Base-by-base conservation (phyloP, 1,140 invertebrate species). In the Himalopsyche phryganea region DNA sequence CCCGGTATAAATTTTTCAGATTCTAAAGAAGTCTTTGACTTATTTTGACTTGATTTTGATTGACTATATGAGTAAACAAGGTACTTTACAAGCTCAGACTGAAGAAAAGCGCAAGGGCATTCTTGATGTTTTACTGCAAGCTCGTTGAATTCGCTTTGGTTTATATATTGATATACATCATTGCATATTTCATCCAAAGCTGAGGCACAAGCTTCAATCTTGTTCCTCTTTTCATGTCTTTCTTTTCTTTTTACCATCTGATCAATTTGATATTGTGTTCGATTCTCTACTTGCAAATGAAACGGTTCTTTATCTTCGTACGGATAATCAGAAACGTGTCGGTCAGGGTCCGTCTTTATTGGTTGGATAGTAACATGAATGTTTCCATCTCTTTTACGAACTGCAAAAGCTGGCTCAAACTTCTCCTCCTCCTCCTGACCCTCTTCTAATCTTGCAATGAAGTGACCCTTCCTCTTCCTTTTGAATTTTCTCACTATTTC, bases 321-420 rank as follows among this genome's bases (percentile, higher is more conserved):
- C 20, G 54, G 54, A 18, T 42, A 49, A 2, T 56, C 46, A 14
- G 54, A 48, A 11, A 38, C 20, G 7, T 56, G 54, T 6, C 54
- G 54, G 17, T 41, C 32, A 6, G 13, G n/a, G 2, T 13, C 2
- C 3, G 38, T 19, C 14, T 33, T 32, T 13, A 56, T 28, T 1
- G 46, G 35, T 23, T 49, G 46, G 14, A 56, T 9, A 11, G 19
- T 20, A 1, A 56, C 35, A 1, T 32, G 19, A 14, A 41, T 19
- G 9, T 50, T 13, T 7, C 47, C 47, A 20, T 49, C 47, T 48
- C 18, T 41, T n/a, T 49, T 48, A 3, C 33, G 17, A 1, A 56
- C 18, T 14, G 42, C 35, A 11, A 56, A 13, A 9, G 36, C 46
- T 14, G 54, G 38, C 17, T 50, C 20, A 6, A 55, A 11, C 10